Evolutionary conservation across 2,113 vertebrate genomes (phyloP), one percentile per base, ranked within the genome.

Genomic region (Craseonycteris thonglongyai): DNA sequence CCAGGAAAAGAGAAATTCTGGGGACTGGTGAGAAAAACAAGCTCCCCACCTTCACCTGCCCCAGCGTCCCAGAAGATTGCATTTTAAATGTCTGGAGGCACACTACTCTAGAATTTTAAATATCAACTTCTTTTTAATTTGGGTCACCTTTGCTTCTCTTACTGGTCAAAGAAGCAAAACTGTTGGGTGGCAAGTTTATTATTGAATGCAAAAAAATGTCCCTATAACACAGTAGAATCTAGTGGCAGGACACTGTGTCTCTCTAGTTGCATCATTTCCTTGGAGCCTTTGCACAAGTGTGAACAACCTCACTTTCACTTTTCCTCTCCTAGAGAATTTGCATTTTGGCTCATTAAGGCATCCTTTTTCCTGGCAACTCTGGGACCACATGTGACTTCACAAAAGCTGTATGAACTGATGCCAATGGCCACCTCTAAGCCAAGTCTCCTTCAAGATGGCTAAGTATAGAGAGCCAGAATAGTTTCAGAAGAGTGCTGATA

Each of bases 291-390:
- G 75, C 45, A 96, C 87, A 65, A 65, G 97, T 96, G 97, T 97
- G 97, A 97, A 97, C 97, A 96, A 97, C 94, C 97, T 97, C 97
- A 97, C 97, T 97, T 93, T 96, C 96, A 93, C 96, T 97, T 97
- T 96, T 92, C 94, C 68, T 97, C 92, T 96, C 94, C 95, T 92
- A 15, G n/a, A 87, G 88, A 96, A 97, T 97, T 97, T 97, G 90
- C 96, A 97, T 97, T 97, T 97, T 97, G 97, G 97, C 97, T 97
- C 92, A 96, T 97, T 91, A 96, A 95, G 61, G 35, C 90, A 90
- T 95, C 93, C 87, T 74, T 97, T 96, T 97, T 97, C 95, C 96
- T 97, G 96, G 97, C 97, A 97, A 92, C 95, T 84, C 88, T 0
- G 0, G 75, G 92, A 93, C 80, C 84, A 96, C 97, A 97, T 87